Conservation (phyloP, 2,797 vertebrate genomes). For the Scolopax bukidnonensis region DNA sequence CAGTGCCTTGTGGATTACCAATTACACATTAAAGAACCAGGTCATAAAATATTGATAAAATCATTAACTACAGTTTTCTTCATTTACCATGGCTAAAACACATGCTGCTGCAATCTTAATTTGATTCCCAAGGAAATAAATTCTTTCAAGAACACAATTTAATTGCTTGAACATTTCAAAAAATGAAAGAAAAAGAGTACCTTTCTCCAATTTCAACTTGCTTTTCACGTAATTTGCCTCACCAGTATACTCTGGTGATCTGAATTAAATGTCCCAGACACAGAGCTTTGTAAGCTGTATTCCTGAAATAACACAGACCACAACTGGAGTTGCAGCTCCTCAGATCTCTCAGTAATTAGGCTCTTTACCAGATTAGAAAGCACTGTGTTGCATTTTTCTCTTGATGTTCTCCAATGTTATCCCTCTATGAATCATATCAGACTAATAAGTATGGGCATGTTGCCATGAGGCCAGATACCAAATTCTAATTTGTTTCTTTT, state of each 20-base stretch:
- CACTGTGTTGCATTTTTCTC: not conserved
- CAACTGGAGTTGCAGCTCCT: not conserved
- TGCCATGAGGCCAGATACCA: not conserved
- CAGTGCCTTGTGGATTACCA: slow-evolving; percentile 14
- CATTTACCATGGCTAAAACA: slow-evolving; percentile 46
- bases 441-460: not conserved
- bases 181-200: not conserved
- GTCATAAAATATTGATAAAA: slow-evolving; percentile 69
- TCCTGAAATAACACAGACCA: not conserved
- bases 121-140: slow-evolving; percentile 54
- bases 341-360: not conserved
- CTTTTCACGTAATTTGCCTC: not conserved
- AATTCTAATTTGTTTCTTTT: not conserved
- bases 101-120: slow-evolving; percentile 19
- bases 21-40: slow-evolving; percentile 49
- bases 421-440: not conserved
- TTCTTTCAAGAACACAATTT: slow-evolving; percentile 16
- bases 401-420: not conserved
- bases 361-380: not conserved
- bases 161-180: not conserved
- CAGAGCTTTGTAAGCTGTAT: not conserved
- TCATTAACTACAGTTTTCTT: slow-evolving; percentile 57
- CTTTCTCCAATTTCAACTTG: not conserved
- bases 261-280: not conserved
- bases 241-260: not conserved